A percentile compares a stretch with the other conserved stretches of the same genome.
phyloP scores from a whole-genome alignment of 2,888 invertebrate genomes.

The Gisinianus flammeolus region DNA sequence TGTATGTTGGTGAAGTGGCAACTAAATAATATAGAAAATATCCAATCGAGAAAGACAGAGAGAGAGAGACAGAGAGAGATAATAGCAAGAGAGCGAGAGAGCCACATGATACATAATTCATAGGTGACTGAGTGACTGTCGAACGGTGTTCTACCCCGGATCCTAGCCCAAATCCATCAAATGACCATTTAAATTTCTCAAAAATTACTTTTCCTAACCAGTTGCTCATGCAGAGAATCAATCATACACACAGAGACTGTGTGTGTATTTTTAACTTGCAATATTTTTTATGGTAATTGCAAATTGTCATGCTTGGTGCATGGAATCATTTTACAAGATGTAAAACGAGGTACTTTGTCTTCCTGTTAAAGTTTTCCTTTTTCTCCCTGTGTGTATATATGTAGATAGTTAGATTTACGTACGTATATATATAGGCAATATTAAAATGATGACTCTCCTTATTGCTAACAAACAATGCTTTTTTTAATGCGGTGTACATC shows the following conservation, averaged over 20 bases:
- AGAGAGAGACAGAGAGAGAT: too few relatives aligned
- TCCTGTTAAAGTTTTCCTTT: background rate
- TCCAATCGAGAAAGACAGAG: too few relatives aligned
- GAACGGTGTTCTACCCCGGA: conserved; percentile 6
- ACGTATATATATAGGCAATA: too few relatives aligned
- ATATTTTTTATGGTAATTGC: background rate
- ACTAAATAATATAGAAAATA: too few relatives aligned
- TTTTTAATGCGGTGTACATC: too few relatives aligned
- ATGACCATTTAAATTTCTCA: conserved; percentile 23
- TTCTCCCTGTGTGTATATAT: too few relatives aligned
- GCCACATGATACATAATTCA: conserved; percentile 30
- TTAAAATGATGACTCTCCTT: too few relatives aligned
- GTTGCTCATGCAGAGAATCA: background rate
- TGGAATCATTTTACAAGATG: conserved; percentile 8
- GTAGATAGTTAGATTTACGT: too few relatives aligned
- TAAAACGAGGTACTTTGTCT: conserved; percentile 9
- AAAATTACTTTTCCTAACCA: background rate
- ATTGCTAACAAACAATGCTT: too few relatives aligned
- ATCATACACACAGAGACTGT: background rate
- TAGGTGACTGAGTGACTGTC: conserved; percentile 15
- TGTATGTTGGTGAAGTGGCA: too few relatives aligned
- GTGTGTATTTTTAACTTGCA: background rate
- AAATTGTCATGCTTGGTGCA: conserved; percentile 10
- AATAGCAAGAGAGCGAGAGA: background rate
- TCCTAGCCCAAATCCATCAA: conserved; percentile 33